These are phyloP conservation scores for Gobius niger DNA, from an alignment of 2,113 vertebrate genomes.

Conservation along the genomic window DNA sequence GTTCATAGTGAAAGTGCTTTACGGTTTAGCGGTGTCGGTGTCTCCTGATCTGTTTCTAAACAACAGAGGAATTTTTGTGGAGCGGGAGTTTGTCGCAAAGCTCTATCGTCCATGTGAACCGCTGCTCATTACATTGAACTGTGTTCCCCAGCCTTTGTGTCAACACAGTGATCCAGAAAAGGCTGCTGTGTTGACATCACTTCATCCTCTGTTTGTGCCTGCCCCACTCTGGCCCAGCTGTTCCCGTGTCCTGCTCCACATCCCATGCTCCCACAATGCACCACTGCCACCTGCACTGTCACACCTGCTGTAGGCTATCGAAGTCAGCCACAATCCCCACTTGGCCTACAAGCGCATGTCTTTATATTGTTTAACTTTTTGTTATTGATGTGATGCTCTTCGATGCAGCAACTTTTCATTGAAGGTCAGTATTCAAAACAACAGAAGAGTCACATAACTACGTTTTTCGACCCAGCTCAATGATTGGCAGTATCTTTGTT, in stretches of 20 bases:
- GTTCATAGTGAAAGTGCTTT: no score
- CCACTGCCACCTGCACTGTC: slow-evolving; percentile 4
- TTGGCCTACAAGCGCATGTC: not conserved
- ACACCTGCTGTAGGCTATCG: not conserved
- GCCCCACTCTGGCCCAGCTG: not conserved
- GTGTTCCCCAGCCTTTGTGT: not conserved
- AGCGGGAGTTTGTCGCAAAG: not conserved
- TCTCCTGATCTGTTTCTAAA: no score
- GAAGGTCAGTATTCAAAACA: no score
- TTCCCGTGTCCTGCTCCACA: slow-evolving; percentile 5
- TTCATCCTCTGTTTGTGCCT: not conserved
- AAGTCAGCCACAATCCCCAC: not conserved
- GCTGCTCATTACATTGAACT: not conserved
- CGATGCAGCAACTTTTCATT: no score
- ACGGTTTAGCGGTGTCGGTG: no score
- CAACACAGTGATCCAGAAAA: not conserved
- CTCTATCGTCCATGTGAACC: not conserved
- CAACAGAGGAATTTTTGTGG: no score
- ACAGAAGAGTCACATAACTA: no score
- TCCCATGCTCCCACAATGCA: slow-evolving; percentile 2
- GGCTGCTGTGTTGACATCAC: slow-evolving; percentile 3
- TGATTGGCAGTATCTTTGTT: no score
- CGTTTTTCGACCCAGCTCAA: no score
- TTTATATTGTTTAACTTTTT: not conserved
- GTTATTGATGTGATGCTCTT: no score